phyloP scores from a whole-genome alignment of 1,140 invertebrate species.

The Holotrichia oblita region DNA sequence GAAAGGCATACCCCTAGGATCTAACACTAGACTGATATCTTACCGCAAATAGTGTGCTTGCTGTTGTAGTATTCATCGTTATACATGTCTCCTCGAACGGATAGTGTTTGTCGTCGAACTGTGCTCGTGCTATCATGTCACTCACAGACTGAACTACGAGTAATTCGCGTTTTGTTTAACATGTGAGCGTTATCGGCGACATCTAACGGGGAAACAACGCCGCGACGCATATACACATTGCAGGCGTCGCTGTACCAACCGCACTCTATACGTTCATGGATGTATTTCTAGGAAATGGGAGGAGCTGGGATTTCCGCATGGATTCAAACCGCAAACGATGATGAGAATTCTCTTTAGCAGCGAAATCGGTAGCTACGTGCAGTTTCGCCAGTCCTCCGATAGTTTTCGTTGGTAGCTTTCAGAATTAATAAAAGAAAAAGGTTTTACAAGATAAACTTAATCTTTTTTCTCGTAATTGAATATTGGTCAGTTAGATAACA shows the following conservation, averaged over 20 bases:
- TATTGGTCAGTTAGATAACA: background rate
- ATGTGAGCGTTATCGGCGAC: slow-evolving; percentile 31
- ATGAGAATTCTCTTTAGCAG: background rate
- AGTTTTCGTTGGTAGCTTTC: background rate
- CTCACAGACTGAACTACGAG: slow-evolving; percentile 49
- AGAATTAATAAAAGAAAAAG: too few relatives aligned
- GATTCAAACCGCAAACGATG: background rate
- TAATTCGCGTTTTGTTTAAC: slow-evolving; percentile 5
- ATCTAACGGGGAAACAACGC: slow-evolving; percentile 39
- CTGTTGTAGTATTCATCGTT: slow-evolving; percentile 56
- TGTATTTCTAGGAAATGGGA: background rate
- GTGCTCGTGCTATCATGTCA: slow-evolving; percentile 58
- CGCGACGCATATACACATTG: slow-evolving; percentile 2
- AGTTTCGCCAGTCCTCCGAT: background rate
- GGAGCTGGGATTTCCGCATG: background rate
- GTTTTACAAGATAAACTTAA: background rate
- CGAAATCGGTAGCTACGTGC: background rate
- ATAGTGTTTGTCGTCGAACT: slow-evolving; percentile 47
- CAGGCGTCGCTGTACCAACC: background rate
- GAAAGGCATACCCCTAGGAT: background rate
- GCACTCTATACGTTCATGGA: background rate
- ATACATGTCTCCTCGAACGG: slow-evolving; percentile 57
- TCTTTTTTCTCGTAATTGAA: background rate
- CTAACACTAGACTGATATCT: slow-evolving; percentile 43
- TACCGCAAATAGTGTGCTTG: slow-evolving; percentile 57